phyloP scores from a whole-genome alignment of 1,140 invertebrate genomes.

The Drosophila murphyi region DNA sequence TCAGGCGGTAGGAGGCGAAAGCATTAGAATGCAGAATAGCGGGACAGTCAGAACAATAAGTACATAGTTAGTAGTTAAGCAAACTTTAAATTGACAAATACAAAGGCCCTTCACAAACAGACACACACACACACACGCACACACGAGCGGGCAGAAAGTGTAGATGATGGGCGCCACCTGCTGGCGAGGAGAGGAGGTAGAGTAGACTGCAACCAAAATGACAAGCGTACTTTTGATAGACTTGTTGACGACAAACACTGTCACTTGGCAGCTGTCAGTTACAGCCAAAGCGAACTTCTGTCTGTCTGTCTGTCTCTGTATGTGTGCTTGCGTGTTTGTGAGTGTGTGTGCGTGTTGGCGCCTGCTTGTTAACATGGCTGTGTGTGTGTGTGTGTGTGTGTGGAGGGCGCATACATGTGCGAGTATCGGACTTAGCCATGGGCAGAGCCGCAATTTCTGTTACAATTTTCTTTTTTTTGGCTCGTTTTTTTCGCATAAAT shows the following conservation, averaged over 20 bases:
- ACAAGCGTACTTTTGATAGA: conserved; percentile 83
- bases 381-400: conserved; percentile 12
- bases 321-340: conserved; percentile 11
- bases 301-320: conserved; percentile 17
- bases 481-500: conserved; percentile 53
- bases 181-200: background rate
- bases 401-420: conserved; percentile 35
- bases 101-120: conserved; percentile 38
- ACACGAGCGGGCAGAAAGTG: conserved; percentile 17
- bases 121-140: background rate
- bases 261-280: conserved; percentile 79
- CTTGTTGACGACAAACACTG: conserved; percentile 82
- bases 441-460: conserved; percentile 48
- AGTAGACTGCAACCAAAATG: conserved; percentile 72
- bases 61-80: conserved; percentile 27
- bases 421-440: conserved; percentile 31
- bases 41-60: conserved; percentile 30
- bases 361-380: conserved; percentile 31
- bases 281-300: conserved; percentile 48
- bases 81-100: conserved; percentile 71
- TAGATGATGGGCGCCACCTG: conserved; percentile 4
- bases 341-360: conserved; percentile 31
- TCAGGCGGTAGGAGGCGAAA: background rate
- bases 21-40: background rate
- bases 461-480: conserved; percentile 48